Evolutionary conservation across 2,113 vertebrate genomes (phyloP), one percentile per base, ranked within the genome.

Genomic region (Tylochromis polylepis): DNA sequence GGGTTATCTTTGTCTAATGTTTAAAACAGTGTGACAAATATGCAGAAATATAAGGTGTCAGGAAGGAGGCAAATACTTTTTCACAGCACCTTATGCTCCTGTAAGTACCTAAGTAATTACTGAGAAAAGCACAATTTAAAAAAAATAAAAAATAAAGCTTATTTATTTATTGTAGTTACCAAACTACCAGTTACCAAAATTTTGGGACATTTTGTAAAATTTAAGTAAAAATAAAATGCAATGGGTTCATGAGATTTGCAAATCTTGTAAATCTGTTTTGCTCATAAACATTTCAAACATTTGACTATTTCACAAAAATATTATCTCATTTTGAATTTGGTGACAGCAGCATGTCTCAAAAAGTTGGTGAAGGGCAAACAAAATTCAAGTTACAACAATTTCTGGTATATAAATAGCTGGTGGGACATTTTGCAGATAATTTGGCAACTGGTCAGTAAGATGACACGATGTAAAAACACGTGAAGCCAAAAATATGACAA

Each of bases 91-190:
- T 24, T 27, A 77, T 51, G 24, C 46, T 77, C 6, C 70, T 77
- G 43, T 49, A 78, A 46, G 29, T 46, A 20, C n/a, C 56, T 85
- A 81, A 72, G 82, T 84, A 55, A 59, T 36, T 90, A 15, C 55
- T 15, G 36, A 38, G 36, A 72, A 43, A 51, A 12, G 82, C 87
- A 86, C 70, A 79, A 31, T 79, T 67, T n/a, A n/a, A n/a, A n/a
- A n/a, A n/a, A n/a, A 84, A 31, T 4, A 31, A 31, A 34, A 34
- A 34, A 8, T 29, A 87, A 31, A 34, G 62, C 31, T 5, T 90
- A 93, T 94, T 94, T 94, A 93, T 94, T 95, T 88, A 85, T 75
- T 36, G 18, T 55, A 49, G 9, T 75, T 67, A 22, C 34, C 20
- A 38, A 14, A 49, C 41, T 49, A 75, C 24, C 41, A 27, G 41